Evolutionary conservation across 2,888 invertebrate genomes (phyloP), one percentile per base, ranked within the genome.

Genomic region (Disparrhopalites patrizii): DNA sequence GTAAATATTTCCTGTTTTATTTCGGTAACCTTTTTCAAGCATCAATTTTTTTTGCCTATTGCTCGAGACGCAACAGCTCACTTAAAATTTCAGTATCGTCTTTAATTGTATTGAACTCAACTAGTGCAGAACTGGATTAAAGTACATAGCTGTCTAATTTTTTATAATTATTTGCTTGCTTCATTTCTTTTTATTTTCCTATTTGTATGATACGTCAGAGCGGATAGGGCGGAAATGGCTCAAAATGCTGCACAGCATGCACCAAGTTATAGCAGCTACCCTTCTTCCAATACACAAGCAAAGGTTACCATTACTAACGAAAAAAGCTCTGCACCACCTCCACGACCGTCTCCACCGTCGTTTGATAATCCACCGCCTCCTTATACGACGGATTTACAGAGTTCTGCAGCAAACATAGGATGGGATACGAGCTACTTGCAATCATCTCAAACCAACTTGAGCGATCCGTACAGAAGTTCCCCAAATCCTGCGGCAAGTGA

Each of bases 141-240:
- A n/a, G n/a, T n/a, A n/a, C n/a, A n/a, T n/a, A n/a, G n/a, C n/a
- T 47, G 20, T 15, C 18, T 40, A 40, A 40, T 18, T 40, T 40
- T 3, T 3, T 18, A 40, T 5, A 5, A 40, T 40, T 40, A 18
- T 47, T 47, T 58, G 55, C 58, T 65, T 66, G 31, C 40, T 63
- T 60, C 40, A 47, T 51, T 51, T 33, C 33, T 30, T 62, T 65
- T 62, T 63, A 18, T 57, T 64, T 69, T 62, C 8, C 31, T 18
- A 4, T 43, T 43, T 15, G n/a, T 55, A 8, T 18, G 33, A 40
- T 43, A 43, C 40, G 28, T 18, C 66, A 75, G 75, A 69, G 75
- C 75, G 47, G 69, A 73, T 61, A 69, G 75, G 60, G 70, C 72
- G 66, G 75, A 75, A 70, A 75, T 75, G 75, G 73, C 68, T 47